These are phyloP conservation scores for Thalassarche chlororhynchos DNA, from an alignment of 2,113 vertebrate genomes.

Conservation along the genomic window DNA sequence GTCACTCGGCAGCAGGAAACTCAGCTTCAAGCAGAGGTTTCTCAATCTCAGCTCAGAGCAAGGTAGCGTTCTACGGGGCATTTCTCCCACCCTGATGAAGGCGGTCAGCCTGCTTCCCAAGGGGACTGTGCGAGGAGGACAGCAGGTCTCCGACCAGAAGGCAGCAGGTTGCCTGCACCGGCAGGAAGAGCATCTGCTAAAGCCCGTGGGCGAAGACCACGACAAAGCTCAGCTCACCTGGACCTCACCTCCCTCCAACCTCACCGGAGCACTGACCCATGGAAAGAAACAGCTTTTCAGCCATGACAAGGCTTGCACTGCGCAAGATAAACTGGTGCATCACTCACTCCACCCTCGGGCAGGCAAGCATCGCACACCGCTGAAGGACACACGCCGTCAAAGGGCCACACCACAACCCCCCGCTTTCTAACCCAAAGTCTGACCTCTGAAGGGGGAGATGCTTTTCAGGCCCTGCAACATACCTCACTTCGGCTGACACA, in stretches of 20 bases:
- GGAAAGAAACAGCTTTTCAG: neutral
- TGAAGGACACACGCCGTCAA: rapidly evolving
- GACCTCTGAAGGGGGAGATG: no score
- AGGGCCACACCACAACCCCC: neutral
- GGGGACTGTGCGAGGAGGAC: rapidly evolving
- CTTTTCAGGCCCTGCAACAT: neutral
- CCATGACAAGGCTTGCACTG: rapidly evolving
- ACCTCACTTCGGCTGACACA: rapidly evolving
- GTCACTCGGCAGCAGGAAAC: neutral
- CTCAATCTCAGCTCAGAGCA: neutral
- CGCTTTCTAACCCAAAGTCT: rapidly evolving
- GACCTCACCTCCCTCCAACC: neutral
- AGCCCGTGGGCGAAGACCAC: rapidly evolving
- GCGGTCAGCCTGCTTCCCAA: neutral
- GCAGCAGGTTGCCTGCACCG: neutral
- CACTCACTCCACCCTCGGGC: rapidly evolving
- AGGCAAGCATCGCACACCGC: rapidly evolving
- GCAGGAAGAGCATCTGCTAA: neutral
- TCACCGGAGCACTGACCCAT: rapidly evolving
- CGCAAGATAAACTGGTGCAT: rapidly evolving
- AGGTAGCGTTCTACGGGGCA: neutral
- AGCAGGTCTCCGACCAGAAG: rapidly evolving
- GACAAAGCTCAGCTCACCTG: neutral
- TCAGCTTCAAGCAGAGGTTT: neutral
- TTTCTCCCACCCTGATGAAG: neutral